A percentile compares a stretch with the other conserved stretches of the same genome.
These are phyloP conservation scores for Drosophila mayaguana DNA, from an alignment of 2,888 invertebrate genomes.

Conservation along the genomic window DNA sequence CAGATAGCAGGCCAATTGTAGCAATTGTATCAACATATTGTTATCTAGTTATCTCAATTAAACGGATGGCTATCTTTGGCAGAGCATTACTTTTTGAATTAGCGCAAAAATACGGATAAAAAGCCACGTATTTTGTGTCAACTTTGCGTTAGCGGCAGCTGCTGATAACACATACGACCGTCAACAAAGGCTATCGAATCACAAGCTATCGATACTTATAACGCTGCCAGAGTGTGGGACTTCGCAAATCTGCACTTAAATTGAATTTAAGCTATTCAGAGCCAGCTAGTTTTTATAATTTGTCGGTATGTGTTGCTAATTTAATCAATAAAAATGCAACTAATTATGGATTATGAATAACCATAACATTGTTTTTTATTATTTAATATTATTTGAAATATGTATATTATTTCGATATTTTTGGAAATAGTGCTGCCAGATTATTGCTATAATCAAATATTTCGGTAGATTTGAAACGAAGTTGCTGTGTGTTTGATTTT, in stretches of 20 bases:
- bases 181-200: slow-evolving; percentile 31
- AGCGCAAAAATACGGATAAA: slow-evolving; percentile 35
- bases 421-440: slow-evolving; percentile 30
- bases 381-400: no score
- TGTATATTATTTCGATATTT: slow-evolving; percentile 41
- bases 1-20: slow-evolving; percentile 53
- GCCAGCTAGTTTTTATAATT: no score
- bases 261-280: neutral
- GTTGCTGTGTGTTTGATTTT: neutral
- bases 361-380: no score
- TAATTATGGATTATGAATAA: no score
- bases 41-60: slow-evolving; percentile 11
- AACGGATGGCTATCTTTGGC: slow-evolving; percentile 50
- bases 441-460: neutral
- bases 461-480: slow-evolving; percentile 18
- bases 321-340: no score
- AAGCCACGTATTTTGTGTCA: slow-evolving; percentile 66
- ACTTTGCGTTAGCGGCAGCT: slow-evolving; percentile 44
- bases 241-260: neutral
- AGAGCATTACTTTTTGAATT: slow-evolving; percentile 53
- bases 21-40: slow-evolving; percentile 53
- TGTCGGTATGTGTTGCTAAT: neutral
- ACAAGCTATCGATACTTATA: slow-evolving; percentile 30
- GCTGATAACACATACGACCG: slow-evolving; percentile 49
- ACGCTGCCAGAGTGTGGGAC: slow-evolving; percentile 27